These are phyloP conservation scores for Periparus ater DNA, from an alignment of 2,797 vertebrate genomes.

Conservation along the genomic window DNA sequence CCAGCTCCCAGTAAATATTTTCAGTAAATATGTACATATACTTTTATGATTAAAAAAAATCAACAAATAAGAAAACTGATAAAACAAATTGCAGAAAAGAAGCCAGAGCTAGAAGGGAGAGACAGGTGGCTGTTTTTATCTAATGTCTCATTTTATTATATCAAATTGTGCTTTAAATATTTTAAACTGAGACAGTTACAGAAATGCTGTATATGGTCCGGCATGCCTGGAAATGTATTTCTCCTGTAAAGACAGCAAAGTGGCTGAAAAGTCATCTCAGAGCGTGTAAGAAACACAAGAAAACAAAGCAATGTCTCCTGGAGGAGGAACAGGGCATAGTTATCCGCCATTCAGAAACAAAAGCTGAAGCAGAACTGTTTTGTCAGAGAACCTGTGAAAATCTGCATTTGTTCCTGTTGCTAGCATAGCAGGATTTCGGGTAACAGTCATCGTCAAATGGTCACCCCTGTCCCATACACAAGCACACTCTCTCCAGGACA, in stretches of 20 bases:
- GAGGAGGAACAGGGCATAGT: not conserved
- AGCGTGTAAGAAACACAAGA: not conserved
- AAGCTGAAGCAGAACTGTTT: not conserved
- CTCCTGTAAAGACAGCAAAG: not conserved
- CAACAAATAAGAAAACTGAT: not conserved
- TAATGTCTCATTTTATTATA: not conserved
- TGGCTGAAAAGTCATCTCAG: not conserved
- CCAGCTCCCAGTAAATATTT: not conserved
- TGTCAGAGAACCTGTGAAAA: not conserved
- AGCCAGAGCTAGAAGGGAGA: not conserved
- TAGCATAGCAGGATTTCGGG: not conserved
- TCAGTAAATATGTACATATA: not conserved
- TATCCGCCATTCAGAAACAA: not conserved
- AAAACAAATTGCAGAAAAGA: not conserved
- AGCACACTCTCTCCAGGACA: accelerated
- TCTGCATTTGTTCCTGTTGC: not conserved
- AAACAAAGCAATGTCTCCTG: not conserved
- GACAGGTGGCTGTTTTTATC: not conserved
- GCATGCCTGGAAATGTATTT: not conserved
- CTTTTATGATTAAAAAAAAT: not conserved
- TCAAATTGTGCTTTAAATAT: not conserved
- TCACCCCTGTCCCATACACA: not conserved
- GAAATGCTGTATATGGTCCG: not conserved
- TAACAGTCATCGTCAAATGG: not conserved
- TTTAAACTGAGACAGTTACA: not conserved